Base-by-base conservation (phyloP, 1,140 invertebrate species). In the Samia ricini region DNA sequence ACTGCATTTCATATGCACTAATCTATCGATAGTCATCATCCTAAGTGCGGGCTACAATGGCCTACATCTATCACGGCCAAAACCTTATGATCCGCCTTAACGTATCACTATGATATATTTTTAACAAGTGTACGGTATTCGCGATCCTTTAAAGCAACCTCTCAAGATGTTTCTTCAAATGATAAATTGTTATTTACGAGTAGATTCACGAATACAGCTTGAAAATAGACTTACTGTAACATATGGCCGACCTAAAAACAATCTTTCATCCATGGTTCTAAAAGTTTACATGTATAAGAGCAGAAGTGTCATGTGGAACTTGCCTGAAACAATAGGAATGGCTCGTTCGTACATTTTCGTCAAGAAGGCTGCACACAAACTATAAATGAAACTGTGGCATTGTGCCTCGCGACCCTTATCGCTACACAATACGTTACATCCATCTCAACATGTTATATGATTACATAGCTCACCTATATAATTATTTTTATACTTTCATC, bases 241-340 rank as follows among this genome's bases (percentile, higher is more conserved):
- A n/a, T n/a, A n/a, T n/a, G n/a, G n/a, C n/a, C n/a, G 15, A 49
- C 48, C 48, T 20, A 49, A 49, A 52, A 52, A 51, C 8, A 52
- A 52, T 21, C 1, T 21, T 15, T 1, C 22, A 12, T 42, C 33
- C 12, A 42, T 4, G 10, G 1, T 15, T 42, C 15, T 1, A 42
- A 15, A 42, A 42, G 4, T 42, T 15, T 42, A 42, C 33, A 42
- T 15, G 33, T 23, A 23, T 24, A 55, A 2, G 15, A 55, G n/a
- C 20, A 55, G 21, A 0, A 22, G 52, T 55, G 52, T 24, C 21
- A 55, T 23, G 7, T 55, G 22, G 24, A 55, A 55, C 20, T 55
- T 24, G 52, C n/a, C 52, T 55, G 20, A n/a, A 49, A 54, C 52
- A 54, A 54, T 54, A 24, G 52, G n/a, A 22, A 24, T 24, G 21